Base-by-base conservation (phyloP, 1,140 invertebrate species). In the Procambarus clarkii region DNA sequence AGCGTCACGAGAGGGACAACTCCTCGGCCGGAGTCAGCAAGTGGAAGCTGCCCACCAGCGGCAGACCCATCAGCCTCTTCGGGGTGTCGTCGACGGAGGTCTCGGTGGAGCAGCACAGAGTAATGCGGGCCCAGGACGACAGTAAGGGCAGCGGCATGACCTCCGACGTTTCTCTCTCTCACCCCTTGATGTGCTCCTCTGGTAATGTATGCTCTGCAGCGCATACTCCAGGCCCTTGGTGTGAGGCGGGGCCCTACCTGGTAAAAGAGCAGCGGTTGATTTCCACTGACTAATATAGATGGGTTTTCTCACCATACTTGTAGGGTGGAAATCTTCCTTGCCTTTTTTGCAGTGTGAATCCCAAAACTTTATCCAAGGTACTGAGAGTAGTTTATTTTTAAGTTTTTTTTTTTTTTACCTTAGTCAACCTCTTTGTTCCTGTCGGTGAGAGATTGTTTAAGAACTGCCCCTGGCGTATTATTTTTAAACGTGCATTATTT, bases 41-140 rank as follows among this genome's bases (percentile, higher is more conserved):
- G 94, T 97, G 96, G 96, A 97, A 96, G 93, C 93, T 96, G 24
- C 96, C 96, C 46, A 96, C 96, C 9, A 95, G 95, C 93, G 96
- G 96, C 5, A 96, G 96, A 93, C 96, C 96, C 0, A 96, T 97
- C 92, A 96, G 95, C 93, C 94, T 96, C 45, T 96, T 96, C 88
- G 92, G 92, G 24, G 92, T 86, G 71, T 83, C 87, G 94, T 76
- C 94, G 95, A 90, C 91, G 95, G 95, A 94, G 76, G 91, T 87
- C 48, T 78, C 85, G 18, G 34, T 91, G 69, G 93, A 93, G 74
- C 92, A 93, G 82, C 88, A 93, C 76, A 91, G 93, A 24, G 95
- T 96, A 76, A 96, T 97, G 88, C 95, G 96, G 92, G 95, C 96
- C 3, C 95, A 96, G 92, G 97, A 97, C 94, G 97, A 97, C 93